These are phyloP conservation scores for Flexamia atlantica DNA, from an alignment of 2,888 invertebrate species.

Conservation along the genomic window DNA sequence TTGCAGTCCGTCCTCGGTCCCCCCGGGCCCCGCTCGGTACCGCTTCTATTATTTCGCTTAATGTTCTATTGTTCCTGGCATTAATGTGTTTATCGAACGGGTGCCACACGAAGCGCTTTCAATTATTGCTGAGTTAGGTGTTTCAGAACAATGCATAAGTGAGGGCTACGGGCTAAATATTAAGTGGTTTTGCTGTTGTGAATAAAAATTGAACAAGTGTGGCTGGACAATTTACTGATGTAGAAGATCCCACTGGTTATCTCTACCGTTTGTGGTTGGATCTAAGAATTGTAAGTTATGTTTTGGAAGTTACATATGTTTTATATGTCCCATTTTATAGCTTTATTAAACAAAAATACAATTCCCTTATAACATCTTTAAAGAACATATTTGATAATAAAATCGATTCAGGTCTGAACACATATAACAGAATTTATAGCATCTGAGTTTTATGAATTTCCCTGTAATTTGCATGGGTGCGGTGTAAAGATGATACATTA, in stretches of 20 bases:
- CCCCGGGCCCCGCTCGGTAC: neutral
- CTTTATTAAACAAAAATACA: too few species aligned
- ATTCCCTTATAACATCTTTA: too few species aligned
- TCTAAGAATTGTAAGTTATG: neutral
- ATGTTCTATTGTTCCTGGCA: conserved; percentile 41
- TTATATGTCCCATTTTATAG: too few species aligned
- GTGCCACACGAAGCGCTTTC: conserved; percentile 41
- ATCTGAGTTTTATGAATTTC: too few species aligned
- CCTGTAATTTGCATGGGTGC: too few species aligned
- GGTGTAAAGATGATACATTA: too few species aligned
- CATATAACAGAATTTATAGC: too few species aligned
- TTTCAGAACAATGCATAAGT: conserved; percentile 13
- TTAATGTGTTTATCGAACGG: conserved; percentile 41
- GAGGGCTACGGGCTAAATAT: conserved; percentile 13
- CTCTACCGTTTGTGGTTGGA: neutral
- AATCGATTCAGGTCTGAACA: too few species aligned
- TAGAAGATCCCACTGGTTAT: neutral
- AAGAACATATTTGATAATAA: too few species aligned
- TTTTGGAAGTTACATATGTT: too few species aligned
- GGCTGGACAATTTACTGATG: neutral
- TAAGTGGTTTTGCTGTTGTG: neutral
- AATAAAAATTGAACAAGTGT: neutral
- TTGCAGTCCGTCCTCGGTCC: conserved; percentile 34
- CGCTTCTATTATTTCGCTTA: conserved; percentile 42
- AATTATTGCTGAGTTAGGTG: conserved; percentile 38